Conservation (phyloP, 1,140 invertebrate genomes). For the Diploscapter pachys region DNA sequence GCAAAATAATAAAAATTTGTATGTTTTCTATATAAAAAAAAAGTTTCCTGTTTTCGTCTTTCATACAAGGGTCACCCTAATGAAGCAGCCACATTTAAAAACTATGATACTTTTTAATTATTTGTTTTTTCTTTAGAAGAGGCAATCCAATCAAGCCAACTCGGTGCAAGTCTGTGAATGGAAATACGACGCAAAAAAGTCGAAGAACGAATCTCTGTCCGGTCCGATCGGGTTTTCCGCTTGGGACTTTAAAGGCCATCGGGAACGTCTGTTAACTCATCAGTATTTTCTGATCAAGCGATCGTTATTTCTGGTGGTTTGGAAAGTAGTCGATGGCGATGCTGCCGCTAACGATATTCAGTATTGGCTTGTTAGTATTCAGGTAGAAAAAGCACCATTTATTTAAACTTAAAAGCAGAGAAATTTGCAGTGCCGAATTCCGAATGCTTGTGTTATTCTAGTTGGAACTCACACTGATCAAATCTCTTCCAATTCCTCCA, state of each 20-base stretch:
- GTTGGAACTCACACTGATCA: slow-evolving; percentile 91
- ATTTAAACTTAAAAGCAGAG: not conserved
- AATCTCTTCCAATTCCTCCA: slow-evolving; percentile 67
- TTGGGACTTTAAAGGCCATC: slow-evolving; percentile 98
- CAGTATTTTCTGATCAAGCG: slow-evolving; percentile 95
- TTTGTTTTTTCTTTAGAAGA: too few relatives aligned
- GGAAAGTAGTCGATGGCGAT: slow-evolving; percentile 88
- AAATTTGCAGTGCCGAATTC: slow-evolving; percentile 73
- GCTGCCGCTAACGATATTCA: slow-evolving; percentile 82
- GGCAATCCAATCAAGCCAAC: slow-evolving; percentile 68
- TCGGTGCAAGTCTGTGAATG: slow-evolving; percentile 94
- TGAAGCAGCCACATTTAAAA: too few relatives aligned
- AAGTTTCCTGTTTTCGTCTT: too few relatives aligned
- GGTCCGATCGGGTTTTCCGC: slow-evolving; percentile 92
- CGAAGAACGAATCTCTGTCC: slow-evolving; percentile 68
- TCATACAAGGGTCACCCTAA: too few relatives aligned
- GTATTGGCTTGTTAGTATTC: slow-evolving; percentile 91
- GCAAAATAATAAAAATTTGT: not conserved
- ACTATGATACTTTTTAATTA: too few relatives aligned
- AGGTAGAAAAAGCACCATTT: slow-evolving; percentile 62
- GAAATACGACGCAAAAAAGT: slow-evolving; percentile 79
- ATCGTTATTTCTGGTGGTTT: slow-evolving; percentile 89
- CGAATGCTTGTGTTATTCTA: slow-evolving; percentile 87
- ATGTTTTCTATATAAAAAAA: not conserved
- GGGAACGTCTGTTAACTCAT: slow-evolving; percentile 93